Conservation (phyloP, 2,888 invertebrate species). For the Lochmaea capreae region DNA sequence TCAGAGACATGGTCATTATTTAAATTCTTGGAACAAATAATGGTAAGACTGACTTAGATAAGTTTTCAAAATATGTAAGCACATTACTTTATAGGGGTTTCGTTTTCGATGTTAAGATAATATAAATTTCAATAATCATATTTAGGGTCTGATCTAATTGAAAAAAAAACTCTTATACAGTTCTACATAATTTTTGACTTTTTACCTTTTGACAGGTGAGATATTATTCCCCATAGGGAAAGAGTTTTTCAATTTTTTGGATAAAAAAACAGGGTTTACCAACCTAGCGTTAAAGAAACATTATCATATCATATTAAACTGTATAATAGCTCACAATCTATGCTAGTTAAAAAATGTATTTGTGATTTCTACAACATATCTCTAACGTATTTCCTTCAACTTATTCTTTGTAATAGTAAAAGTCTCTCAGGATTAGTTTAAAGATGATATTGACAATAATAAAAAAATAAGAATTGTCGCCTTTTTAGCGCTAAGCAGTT, state of each 20-base stretch:
- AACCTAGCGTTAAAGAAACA: no score
- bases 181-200: no score
- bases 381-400: conserved; percentile 6
- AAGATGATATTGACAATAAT: conserved; percentile 36
- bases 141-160: no score
- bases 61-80: neutral
- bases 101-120: no score
- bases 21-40: neutral
- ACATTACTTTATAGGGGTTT: neutral
- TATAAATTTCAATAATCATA: no score
- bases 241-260: no score
- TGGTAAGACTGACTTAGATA: conserved; percentile 14
- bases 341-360: neutral
- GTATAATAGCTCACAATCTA: neutral
- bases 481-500: conserved; percentile 32
- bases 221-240: no score
- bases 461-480: conserved; percentile 25
- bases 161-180: no score
- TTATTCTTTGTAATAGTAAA: neutral
- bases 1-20: conserved; percentile 17
- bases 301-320: no score
- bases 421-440: conserved; percentile 20
- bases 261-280: no score
- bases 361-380: conserved; percentile 28
- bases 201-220: no score